Base-by-base conservation (phyloP, 1,140 invertebrate species). In the Oncopeltus fasciatus region DNA sequence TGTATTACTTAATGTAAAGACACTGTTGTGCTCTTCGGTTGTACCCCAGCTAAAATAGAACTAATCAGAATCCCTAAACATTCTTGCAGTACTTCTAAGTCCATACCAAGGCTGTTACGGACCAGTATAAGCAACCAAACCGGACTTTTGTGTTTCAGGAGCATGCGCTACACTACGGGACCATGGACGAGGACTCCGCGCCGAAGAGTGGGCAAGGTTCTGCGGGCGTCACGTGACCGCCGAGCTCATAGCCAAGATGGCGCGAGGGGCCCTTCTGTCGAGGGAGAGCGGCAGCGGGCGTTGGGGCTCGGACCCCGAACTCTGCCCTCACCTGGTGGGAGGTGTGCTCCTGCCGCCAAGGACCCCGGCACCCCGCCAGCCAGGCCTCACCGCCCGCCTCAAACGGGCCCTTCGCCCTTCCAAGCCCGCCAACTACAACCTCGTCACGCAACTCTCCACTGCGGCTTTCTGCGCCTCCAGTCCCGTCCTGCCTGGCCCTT, bases 141-240 rank as follows among this genome's bases (percentile, higher is more conserved):
- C n/a, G n/a, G n/a, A n/a, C n/a, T 47, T 61, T 59, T 53, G 60
- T 49, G 18, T 53, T 64, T n/a, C 66, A 88, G 86, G 87, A 47
- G 84, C 87, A 1, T 85, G 84, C 70, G 83, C 86, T 2, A 82
- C 83, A 2, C 72, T 87, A 51, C 74, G 84, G 24, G 88, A 90
- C 68, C 76, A 79, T 51, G 83, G 84, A 1, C 75, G 86, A 60
- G 82, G 84, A 5, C 73, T 88, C 8, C 77, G 83, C 60, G 85
- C 87, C 0, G 80, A 86, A 60, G 85, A 90, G 69, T 90, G 87
- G 88, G 86, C 88, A 0, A 74, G 82, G 63, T 87, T 82, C 71
- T 88, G 86, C 65, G 84, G 86, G 1, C 76, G 87, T 21, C 81
- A 85, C 67, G 79, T 83, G 14, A 87, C 84, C 68, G 84, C 84